Base-by-base conservation (phyloP, 2,888 invertebrate genomes). In the Chymomyza fuscimana region DNA sequence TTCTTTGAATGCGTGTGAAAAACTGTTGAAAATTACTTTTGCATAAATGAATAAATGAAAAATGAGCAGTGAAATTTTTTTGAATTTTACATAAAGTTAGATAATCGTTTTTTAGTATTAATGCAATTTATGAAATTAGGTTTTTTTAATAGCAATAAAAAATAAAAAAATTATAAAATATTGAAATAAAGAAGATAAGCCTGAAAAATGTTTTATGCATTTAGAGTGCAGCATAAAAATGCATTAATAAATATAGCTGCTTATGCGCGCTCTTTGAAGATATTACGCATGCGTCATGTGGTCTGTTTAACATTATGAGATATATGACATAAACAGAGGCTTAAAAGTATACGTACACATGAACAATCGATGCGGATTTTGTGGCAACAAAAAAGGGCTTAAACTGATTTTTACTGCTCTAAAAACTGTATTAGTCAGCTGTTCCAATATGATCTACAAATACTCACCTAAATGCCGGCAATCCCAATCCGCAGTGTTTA, bases 1-100 rank as follows among this genome's bases (percentile, higher is more conserved):
- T 54, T 54, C 82, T 84, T 66, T 40, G 61, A 61, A 65, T 81
- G 81, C 83, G 78, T 83, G 83, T 78, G 81, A 83, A 83, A 83
- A 86, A 79, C 79, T 81, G 81, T 80, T 84, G 80, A 69, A 77
- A 78, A 78, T 70, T 62, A 76, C 72, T 59, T 60, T 83, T 82
- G 32, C 32, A 32, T 32, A 32, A 32, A n/a, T 74, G 72, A 69
- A 64, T 62, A 56, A 70, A 70, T 59, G n/a, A 54, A 54, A 54
- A 54, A 16, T 46, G 69, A 61, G 73, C 51, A 59, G 62, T 69
- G 74, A 70, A 81, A 74, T 66, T 68, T 69, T 69, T 69, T 77
- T 70, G 6, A 12, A 46, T 32, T 46, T 46, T 46, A 63, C 64
- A 75, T 74, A 67, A 74, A 75, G 74, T 60, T 70, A 65, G 64